phyloP scores from a whole-genome alignment of 2,888 invertebrate genomes.

The Drosophila borborema region DNA sequence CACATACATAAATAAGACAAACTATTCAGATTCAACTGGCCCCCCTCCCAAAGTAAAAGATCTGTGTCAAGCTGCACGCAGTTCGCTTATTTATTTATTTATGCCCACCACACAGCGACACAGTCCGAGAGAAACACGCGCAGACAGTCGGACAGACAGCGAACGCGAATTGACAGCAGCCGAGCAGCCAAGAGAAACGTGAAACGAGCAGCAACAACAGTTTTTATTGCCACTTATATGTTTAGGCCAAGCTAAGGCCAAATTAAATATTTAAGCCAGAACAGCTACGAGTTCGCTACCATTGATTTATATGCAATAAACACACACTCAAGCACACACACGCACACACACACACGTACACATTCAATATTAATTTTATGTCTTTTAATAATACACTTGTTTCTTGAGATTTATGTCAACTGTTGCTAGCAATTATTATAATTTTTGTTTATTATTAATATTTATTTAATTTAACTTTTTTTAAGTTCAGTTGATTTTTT shows the following conservation, averaged over 20 bases:
- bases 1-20: constrained; percentile 54
- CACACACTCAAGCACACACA: constrained; percentile 2
- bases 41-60: not conserved
- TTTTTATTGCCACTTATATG: constrained; percentile 69
- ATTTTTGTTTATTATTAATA: not conserved
- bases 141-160: not conserved
- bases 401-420: constrained; percentile 24
- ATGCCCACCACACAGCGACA: constrained; percentile 22
- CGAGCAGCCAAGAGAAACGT: not conserved
- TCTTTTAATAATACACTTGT: constrained; percentile 30
- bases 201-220: not conserved
- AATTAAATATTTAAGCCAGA: constrained; percentile 74
- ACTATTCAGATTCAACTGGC: constrained; percentile 14
- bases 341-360: not conserved
- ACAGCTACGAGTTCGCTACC: constrained; percentile 42
- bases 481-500: constrained; percentile 1
- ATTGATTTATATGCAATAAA: constrained; percentile 66
- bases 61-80: constrained; percentile 46
- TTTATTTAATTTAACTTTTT: not conserved
- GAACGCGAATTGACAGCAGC: constrained; percentile 6
- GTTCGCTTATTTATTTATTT: constrained; percentile 56
- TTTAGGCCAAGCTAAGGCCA: constrained; percentile 48
- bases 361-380: constrained; percentile 1
- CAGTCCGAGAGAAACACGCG: not conserved
- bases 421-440: constrained; percentile 7